Base-by-base conservation (phyloP, 2,797 vertebrate species). In the Peromyscus attwateri region DNA sequence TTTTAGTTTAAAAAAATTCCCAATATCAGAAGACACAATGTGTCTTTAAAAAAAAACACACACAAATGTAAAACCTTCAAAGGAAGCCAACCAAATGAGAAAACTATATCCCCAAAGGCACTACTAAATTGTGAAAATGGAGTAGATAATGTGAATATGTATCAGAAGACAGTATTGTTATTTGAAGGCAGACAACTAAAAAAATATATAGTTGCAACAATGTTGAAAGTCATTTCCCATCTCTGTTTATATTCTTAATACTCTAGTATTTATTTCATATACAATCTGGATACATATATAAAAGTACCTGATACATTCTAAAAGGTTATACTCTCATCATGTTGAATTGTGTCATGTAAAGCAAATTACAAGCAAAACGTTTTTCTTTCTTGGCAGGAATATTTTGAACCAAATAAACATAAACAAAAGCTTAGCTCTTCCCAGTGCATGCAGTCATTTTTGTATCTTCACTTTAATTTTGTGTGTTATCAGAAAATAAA, bases 401-500 rank as follows among this genome's bases (percentile, higher is more conserved):
- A 29, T 43, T 79, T 66, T 62, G n/a, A 90, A 80, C 0, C 19
- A 89, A 88, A n/a, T 12, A 76, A 84, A 46, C 31, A 60, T 1
- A 77, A 3, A 81, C 83, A 17, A 49, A 25, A 52, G 4, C 62
- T 46, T 8, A 21, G 21, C 27, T 11, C 52, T 76, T 11, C 12
- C 37, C 46, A 34, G 75, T 29, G 64, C 23, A 68, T 94, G 6
- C 1, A 75, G 25, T 62, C 52, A n/a, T 46, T 64, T 6, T 16
- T 55, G 4, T 60, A 52, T 43, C 29, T 91, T 92, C 21, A 73
- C 5, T 95, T 85, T 71, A 87, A 93, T 73, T 85, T 87, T 37
- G 73, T 8, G 3, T 25, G 49, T 85, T 31, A 19, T 94, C 25
- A 81, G 43, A 60, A 77, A 95, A 83, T 31, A 90, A 80, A 94